Evolutionary conservation across 2,113 vertebrate genomes (phyloP).

Genomic region (Malurus alboscapulatus): DNA sequence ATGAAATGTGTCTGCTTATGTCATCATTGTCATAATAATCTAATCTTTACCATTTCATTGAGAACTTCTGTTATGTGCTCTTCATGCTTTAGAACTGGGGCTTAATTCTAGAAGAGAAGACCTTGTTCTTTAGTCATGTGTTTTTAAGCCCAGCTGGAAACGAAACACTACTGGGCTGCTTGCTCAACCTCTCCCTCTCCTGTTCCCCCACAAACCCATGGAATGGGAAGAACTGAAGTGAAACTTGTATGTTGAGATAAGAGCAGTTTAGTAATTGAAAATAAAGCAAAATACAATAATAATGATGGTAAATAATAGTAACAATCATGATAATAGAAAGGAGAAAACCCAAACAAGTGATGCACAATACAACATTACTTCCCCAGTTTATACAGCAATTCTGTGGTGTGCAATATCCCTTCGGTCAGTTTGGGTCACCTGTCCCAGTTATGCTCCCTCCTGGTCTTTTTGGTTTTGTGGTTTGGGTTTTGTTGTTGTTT

Average conservation of each 20-base stretch:
- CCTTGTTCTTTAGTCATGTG: background rate
- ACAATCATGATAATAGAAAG: background rate
- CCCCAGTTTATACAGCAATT: background rate
- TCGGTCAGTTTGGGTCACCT: background rate
- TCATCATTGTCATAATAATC: background rate
- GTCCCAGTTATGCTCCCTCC: background rate
- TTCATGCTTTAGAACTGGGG: background rate
- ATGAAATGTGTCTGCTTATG: background rate
- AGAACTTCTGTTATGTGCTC: background rate
- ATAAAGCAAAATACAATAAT: background rate
- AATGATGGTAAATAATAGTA: background rate
- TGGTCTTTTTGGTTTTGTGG: background rate
- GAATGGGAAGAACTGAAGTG: background rate
- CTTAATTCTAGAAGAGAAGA: background rate
- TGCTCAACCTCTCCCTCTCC: background rate
- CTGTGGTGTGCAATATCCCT: background rate
- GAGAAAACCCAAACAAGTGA: background rate
- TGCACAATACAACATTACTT: background rate
- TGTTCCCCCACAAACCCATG: accelerated
- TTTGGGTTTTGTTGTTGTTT: background rate
- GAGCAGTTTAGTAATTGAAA: background rate
- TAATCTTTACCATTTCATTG: background rate
- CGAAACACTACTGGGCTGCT: accelerated
- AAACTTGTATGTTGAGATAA: background rate
- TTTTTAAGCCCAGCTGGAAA: background rate